A percentile compares a stretch with the other conserved stretches of the same genome.
These are phyloP conservation scores for Phrixothrix hirtus DNA, from an alignment of 2,888 invertebrate genomes.

Conservation along the genomic window DNA sequence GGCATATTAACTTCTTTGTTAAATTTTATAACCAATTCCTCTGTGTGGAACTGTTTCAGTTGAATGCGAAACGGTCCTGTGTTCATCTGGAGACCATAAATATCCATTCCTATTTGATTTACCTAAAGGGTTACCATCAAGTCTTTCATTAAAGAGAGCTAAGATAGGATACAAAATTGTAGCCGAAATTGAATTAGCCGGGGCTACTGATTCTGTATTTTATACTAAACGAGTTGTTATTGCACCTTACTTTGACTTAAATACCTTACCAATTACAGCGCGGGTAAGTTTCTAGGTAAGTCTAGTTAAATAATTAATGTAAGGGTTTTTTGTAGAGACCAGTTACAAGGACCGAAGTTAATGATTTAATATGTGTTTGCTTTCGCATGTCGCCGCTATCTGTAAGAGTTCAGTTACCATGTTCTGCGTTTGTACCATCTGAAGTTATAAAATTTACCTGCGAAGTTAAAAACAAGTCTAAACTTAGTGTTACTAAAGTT, in stretches of 20 bases:
- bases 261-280: neutral
- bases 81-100: neutral
- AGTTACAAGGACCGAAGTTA: conserved; percentile 1
- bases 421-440: neutral
- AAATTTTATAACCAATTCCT: too few relatives aligned
- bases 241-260: conserved; percentile 2
- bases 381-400: conserved; percentile 6
- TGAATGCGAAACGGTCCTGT: conserved; percentile 7
- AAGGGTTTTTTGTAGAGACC: conserved; percentile 1
- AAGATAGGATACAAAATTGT: conserved; percentile 2
- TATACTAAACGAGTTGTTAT: neutral
- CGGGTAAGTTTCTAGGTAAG: neutral
- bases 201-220: neutral
- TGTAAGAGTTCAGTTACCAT: conserved; percentile 2
- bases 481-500: conserved; percentile 1
- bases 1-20: too few relatives aligned
- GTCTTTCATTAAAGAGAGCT: neutral
- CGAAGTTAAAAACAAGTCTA: conserved; percentile 3
- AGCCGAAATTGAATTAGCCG: conserved; percentile 3
- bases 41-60: too few relatives aligned
- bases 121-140: conserved; percentile 5
- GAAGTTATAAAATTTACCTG: neutral
- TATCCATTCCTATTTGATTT: conserved; percentile 4
- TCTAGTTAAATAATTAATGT: too few relatives aligned
- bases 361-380: conserved; percentile 4